Evolutionary conservation across 1,140 invertebrate species (phyloP), one percentile per base, ranked within the genome.

Genomic region (Drosophila neocordata): DNA sequence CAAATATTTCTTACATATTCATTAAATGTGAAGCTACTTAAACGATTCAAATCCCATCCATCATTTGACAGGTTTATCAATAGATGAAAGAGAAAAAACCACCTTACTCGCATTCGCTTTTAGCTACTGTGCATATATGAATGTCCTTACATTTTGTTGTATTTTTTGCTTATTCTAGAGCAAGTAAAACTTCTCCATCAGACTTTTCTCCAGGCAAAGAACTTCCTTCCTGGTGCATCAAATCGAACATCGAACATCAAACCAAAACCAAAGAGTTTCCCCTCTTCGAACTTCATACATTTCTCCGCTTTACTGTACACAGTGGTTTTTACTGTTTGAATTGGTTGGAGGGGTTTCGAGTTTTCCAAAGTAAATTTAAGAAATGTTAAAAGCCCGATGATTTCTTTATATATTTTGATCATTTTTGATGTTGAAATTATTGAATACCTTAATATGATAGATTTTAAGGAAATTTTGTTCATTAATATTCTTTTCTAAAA

Each of bases 221-320:
- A 9, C 22, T 24, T 18, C 15, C 8, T 9, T 13, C 22, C 22
- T 31, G 24, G 24, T 55, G 24, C 24, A 31, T 12, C 22, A 52
- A 24, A 38, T 64, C 67, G 52, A 70, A 53, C 55, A 44, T n/a
- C 9, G 24, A 58, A 38, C 66, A 66, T 51, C 37, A 13, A 44
- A 61, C 7, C 52, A 4, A 27, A 34, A 20, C 8, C 18, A 18
- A 18, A 9, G 12, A 4, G 1, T 15, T 31, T n/a, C 70, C 58
- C 71, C 64, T 53, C 48, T 15, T 66, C 68, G 12, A 70, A 65
- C 76, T 55, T 67, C 20, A 4, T 60, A 48, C 48, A 31, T 44
- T 6, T 6, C 41, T 48, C 41, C 20, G 41, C 41, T 48, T 48
- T 20, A 48, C 7, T 1, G 8, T 1, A 48, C 15, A 18, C 41